Base-by-base conservation (phyloP, 2,888 invertebrate genomes). In the Eupithecia inturbata region DNA sequence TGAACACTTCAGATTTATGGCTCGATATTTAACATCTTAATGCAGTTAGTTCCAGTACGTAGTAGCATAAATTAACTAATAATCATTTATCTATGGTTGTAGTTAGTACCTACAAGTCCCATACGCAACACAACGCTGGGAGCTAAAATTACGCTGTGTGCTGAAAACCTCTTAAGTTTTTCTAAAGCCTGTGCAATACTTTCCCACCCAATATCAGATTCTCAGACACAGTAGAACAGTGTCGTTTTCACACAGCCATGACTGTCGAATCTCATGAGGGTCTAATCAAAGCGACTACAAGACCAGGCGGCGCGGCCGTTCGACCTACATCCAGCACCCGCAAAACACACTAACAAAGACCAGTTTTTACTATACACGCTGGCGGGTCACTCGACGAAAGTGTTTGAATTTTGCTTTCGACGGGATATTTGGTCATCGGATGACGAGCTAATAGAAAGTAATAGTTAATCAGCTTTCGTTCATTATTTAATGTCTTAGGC, bases 401-500 rank as follows among this genome's bases (percentile, higher is more conserved):
- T 92, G 91, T 87, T 86, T 89, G 89, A 91, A 92, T 93, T 94
- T 94, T 94, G 92, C 92, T 94, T 94, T 93, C 93, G 86, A 88
- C 88, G 82, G 86, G 87, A 84, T 84, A 84, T 86, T 86, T 84
- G 84, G 84, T 89, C 88, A 86, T 84, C 84, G 82, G 82, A 84
- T 85, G 85, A 85, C 83, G 78, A 82, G 82, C 49, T 84, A 84
- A 88, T 90, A 91, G 94, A 94, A 94, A 94, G 93, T 92, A 91
- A 92, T 89, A 91, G 88, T 87, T 83, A 80, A 84, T 79, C 78
- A 80, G 78, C 81, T 84, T 84, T 84, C 83, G 85, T 88, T 84
- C 78, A 84, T 70, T 60, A 41, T 49, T 67, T 68, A 71, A 71
- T 70, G 36, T 45, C n/a, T 66, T 66, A 26, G 16, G 66, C 16